Conservation (phyloP, 2,888 invertebrate genomes). For the Amphipyra tragopoginis region DNA sequence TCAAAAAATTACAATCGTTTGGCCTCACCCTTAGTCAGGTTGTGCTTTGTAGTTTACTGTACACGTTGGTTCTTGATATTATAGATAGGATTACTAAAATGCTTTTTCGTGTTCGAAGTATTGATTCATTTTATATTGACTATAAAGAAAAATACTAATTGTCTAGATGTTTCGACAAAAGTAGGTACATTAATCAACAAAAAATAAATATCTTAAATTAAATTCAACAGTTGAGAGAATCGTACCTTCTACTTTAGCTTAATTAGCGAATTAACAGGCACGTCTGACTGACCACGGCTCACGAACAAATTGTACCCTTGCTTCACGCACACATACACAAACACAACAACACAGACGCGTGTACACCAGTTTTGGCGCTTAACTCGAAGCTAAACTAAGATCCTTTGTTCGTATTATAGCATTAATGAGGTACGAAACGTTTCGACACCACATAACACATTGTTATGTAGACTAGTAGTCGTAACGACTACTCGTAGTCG, state of each 20-base stretch:
- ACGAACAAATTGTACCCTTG: conserved; percentile 5
- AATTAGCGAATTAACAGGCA: conserved; percentile 16
- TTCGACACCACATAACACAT: conserved; percentile 50
- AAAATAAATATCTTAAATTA: no score
- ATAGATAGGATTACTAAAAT: no score
- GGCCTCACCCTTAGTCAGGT: no score
- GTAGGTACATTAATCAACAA: no score
- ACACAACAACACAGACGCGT: conserved; percentile 17
- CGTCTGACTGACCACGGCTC: conserved; percentile 13
- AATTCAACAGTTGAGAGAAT: background rate
- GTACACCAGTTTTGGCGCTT: conserved; percentile 27
- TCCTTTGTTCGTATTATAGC: conserved; percentile 49
- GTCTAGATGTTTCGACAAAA: no score
- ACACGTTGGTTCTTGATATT: no score
- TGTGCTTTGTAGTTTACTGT: no score
- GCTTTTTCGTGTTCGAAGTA: no score
- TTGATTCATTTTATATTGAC: no score
- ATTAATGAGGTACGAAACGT: conserved; percentile 51
- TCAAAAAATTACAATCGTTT: no score
- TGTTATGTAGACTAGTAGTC: conserved; percentile 34
- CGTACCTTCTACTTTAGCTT: conserved; percentile 2
- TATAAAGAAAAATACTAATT: no score
- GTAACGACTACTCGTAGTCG: conserved; percentile 13
- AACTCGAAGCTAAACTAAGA: conserved; percentile 41
- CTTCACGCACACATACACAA: conserved; percentile 3